Base-by-base conservation (phyloP, 2,797 vertebrate genomes). In the Heteromormyrus szaboi region DNA sequence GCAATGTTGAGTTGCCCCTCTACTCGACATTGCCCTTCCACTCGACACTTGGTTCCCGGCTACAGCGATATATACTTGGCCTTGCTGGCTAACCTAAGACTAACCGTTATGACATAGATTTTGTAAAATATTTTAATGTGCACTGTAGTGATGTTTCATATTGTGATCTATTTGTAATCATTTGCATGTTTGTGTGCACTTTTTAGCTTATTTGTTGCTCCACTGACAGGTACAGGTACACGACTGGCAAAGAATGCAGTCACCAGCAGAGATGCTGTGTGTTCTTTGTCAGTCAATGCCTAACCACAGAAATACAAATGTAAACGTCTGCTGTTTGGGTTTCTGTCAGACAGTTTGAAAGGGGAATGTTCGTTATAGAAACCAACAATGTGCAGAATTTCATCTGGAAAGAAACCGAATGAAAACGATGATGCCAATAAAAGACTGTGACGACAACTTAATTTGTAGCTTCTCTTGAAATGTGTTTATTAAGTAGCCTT, bases 401-500 rank as follows among this genome's bases (percentile, higher is more conserved):
- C 33, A 3, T 79, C 37, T 41, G 68, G 33, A 37, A 79, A 44
- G 33, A 79, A 41, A 44, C 37, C 11, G 37, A 44, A 44, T 79
- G 37, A 79, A 44, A 79, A 79, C 7, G 37, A 79, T 41, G 14
- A 76, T 41, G 14, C 4, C 37, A 79, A 79, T n/a, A 17, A 79
- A 79, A 88, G 22, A 19, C 51, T n/a, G 72, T 79, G 51, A 54
- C 7, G 48, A 88, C 48, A 88, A 51, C 68, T 72, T 33, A 53
- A 53, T 86, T 50, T 86, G 14, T 17, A 37, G 29, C 65, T 29
- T 50, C 12, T 84, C 81, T 79, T 44, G 72, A 44, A 44, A 79
- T 79, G 5, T 44, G 37, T 41, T 79, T 44, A 79, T 79, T 79
- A 84, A 84, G 81, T 84, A 84, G 81, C 33, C 88, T 92, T 91